Evolutionary conservation across 1,140 invertebrate species (phyloP), one percentile per base, ranked within the genome.

Genomic region (Macrosteles quadrilineatus): DNA sequence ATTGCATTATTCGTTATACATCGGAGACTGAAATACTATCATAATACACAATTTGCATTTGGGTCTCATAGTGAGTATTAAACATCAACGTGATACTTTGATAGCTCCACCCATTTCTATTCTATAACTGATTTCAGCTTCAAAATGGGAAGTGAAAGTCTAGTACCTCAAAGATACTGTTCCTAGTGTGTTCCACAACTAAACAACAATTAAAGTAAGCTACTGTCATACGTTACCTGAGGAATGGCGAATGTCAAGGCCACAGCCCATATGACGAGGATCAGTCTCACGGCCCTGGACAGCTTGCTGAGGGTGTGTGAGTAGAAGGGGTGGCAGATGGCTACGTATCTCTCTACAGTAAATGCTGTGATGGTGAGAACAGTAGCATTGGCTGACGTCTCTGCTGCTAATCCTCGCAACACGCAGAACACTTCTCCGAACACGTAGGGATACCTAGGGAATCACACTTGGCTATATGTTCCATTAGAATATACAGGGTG

Each of bases 341-440:
- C 95, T 29, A 97, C 79, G 81, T 96, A 97, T 50, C 95, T 85
- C 80, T 94, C 91, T 75, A 89, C 87, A 0, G 91, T 92, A 80
- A 95, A 95, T 21, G 91, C 90, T 14, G 94, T 91, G 73, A 98
- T 96, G 23, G 92, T 95, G 73, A 97, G 83, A 0, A 97, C 92
- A 0, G 94, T 95, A 0, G 93, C 92, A 77, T 95, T 95, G 1
- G 92, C 92, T 0, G 92, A 93, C 1, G 90, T 94, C 79, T 98
- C 95, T 0, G 93, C 89, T 0, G 93, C 85, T 53, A 95, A 84
- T 0, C 92, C 92, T 68, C 93, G 87, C 21, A 95, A 82, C 12
- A 95, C 83, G 79, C 95, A 98, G 79, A 96, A 95, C 1, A 83
- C 83, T 71, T 92, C 88, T 0, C 94, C 94, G 75, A 97, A 96